Conservation (phyloP, 1,140 invertebrate species). For the Augochlora pura region DNA sequence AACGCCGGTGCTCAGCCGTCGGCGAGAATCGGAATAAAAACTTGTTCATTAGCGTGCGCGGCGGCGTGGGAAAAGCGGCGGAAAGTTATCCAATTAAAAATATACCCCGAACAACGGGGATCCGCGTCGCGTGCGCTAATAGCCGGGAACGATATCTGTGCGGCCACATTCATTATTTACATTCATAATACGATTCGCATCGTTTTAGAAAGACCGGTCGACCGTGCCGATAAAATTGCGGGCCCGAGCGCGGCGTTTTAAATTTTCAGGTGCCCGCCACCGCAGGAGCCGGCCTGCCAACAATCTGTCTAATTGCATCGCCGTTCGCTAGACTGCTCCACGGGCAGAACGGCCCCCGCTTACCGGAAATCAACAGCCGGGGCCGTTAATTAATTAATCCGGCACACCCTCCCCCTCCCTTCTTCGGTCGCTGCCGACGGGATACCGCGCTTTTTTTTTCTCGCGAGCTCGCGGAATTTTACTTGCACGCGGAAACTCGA, state of each 20-base stretch:
- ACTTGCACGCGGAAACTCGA: too few relatives aligned
- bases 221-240: conserved; percentile 1
- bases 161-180: not conserved
- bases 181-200: conserved; percentile 2
- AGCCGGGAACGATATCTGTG: not conserved
- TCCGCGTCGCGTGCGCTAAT: not conserved
- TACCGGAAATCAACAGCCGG: not conserved
- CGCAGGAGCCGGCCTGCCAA: not conserved
- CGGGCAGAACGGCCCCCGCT: not conserved
- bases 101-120: not conserved
- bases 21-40: not conserved
- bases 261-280: not conserved
- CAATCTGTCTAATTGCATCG: conserved; percentile 21
- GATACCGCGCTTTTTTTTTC: not conserved
- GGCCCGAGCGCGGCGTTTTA: not conserved
- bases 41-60: not conserved
- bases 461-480: not conserved
- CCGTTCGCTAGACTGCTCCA: not conserved
- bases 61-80: not conserved
- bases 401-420: too few relatives aligned
- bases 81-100: conserved; percentile 4
- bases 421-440: not conserved
- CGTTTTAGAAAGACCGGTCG: not conserved
- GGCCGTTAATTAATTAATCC: conserved; percentile 26
- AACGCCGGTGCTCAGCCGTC: not conserved